phyloP scores from a whole-genome alignment of 2,113 vertebrate species.

The Petroica traversi region DNA sequence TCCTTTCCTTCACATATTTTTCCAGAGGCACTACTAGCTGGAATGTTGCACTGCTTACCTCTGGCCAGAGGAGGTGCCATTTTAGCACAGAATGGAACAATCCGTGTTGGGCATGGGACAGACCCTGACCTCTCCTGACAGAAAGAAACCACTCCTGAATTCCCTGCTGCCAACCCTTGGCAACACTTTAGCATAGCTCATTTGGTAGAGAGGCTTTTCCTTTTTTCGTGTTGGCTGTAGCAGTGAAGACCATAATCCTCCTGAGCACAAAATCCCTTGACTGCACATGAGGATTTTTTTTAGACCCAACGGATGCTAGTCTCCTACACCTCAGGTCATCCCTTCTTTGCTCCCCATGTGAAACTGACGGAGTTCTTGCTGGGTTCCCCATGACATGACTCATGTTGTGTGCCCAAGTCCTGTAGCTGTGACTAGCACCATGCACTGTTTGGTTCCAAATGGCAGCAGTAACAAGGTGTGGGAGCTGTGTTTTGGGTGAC shows the following conservation, averaged over 20 bases:
- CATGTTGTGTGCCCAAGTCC: background rate
- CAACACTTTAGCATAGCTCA: background rate
- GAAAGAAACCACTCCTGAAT: background rate
- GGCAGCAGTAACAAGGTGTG: background rate
- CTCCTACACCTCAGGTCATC: background rate
- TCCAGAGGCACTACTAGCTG: background rate
- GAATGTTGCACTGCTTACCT: background rate
- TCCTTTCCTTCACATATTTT: background rate
- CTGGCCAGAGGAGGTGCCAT: rapidly evolving
- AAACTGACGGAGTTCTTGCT: background rate
- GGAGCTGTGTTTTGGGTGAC: background rate
- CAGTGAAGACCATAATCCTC: rapidly evolving
- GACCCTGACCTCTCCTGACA: background rate
- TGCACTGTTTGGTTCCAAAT: background rate
- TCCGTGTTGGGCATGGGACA: background rate
- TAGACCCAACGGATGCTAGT: background rate
- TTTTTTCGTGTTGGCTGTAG: background rate
- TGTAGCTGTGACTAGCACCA: rapidly evolving
- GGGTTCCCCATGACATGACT: background rate
- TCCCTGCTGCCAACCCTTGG: background rate
- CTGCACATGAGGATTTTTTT: background rate
- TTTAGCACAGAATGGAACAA: background rate
- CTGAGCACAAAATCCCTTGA: background rate
- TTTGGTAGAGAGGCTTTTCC: background rate
- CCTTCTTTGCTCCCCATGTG: background rate